Evolutionary conservation across 2,888 invertebrate species (phyloP), one percentile per base, ranked within the genome.

Genomic region (Drosophila fulvimacula): DNA sequence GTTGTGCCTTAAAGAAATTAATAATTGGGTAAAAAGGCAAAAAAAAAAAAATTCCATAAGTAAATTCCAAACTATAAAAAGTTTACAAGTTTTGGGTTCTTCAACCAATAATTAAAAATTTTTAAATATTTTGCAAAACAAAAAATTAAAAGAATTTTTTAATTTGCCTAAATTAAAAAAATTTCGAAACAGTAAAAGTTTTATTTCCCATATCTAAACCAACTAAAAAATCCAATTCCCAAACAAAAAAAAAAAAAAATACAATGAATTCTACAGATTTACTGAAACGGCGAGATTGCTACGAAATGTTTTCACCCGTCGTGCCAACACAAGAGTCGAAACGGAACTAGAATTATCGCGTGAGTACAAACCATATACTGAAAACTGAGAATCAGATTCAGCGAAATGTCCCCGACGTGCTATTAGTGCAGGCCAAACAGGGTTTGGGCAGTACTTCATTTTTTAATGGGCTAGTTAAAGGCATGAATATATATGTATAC

Each of bases 271-370:
- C 80, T 61, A 76, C 96, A 98, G 98, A 96, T 96, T 98, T 94
- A 97, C 98, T 94, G 98, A 99, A 95, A 98, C 98, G 92, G 98
- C 98, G 93, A 95, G 98, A 91, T 95, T 99, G 93, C 96, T 99
- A 94, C 96, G 97, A 94, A 97, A 96, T 94, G 97, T 98, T 93
- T 98, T 98, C 95, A 94, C 94, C 92, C 93, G 94, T 88, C 95
- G 97, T 92, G 95, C 96, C 93, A 94, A 95, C 93, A 94, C 96
- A 90, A 95, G 96, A 93, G 95, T 95, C 93, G 95, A 95, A 93
- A 94, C 95, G 93, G 98, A 98, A 93, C 95, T 98, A 93, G 98
- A 98, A 93, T 94, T 98, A 93, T 96, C 97, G 92, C 98, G 98
- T 98, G 95, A 98, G 97, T 97, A 95, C 90, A 61, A 74, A 52